A percentile compares a stretch with the other conserved stretches of the same genome.
Evolutionary conservation across 2,797 vertebrate species (phyloP).

Genomic region (Semotilus atromaculatus): DNA sequence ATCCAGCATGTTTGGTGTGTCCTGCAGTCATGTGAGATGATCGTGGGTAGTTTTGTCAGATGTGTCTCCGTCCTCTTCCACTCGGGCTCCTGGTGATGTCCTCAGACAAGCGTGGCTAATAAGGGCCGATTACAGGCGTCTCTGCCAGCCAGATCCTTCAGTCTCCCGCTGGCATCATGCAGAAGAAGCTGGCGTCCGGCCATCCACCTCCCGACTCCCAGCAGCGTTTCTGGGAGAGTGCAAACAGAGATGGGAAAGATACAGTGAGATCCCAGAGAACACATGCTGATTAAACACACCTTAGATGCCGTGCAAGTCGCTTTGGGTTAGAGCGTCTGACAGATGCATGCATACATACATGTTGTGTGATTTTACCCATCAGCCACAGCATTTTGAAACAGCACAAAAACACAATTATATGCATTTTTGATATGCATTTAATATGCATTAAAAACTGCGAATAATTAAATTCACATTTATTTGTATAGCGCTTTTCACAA

Average conservation of each 20-base stretch:
- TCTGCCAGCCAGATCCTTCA: slow-evolving; percentile 31
- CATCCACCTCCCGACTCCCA: not conserved
- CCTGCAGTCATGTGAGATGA: not conserved
- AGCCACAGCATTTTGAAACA: not conserved
- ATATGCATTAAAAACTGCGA: not conserved
- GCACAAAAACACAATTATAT: not conserved
- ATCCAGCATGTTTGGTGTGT: not conserved
- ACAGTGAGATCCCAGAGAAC: not conserved
- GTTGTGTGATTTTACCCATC: not conserved
- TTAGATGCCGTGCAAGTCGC: not conserved
- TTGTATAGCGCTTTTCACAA: too few species aligned
- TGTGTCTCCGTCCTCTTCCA: slow-evolving; percentile 29
- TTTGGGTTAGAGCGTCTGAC: not conserved
- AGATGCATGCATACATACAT: not conserved
- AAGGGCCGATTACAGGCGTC: slow-evolving; percentile 39
- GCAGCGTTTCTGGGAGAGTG: not conserved
- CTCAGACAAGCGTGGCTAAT: slow-evolving; percentile 44
- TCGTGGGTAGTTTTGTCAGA: not conserved
- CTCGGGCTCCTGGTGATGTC: slow-evolving; percentile 6
- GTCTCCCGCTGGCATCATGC: slow-evolving; percentile 17
- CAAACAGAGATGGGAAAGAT: slow-evolving; percentile 1
- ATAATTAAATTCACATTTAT: too few species aligned
- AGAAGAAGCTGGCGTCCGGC: not conserved
- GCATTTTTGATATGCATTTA: not conserved
- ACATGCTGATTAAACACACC: not conserved